Conservation (phyloP, 2,888 invertebrate species). For the Apotomis capreana region DNA sequence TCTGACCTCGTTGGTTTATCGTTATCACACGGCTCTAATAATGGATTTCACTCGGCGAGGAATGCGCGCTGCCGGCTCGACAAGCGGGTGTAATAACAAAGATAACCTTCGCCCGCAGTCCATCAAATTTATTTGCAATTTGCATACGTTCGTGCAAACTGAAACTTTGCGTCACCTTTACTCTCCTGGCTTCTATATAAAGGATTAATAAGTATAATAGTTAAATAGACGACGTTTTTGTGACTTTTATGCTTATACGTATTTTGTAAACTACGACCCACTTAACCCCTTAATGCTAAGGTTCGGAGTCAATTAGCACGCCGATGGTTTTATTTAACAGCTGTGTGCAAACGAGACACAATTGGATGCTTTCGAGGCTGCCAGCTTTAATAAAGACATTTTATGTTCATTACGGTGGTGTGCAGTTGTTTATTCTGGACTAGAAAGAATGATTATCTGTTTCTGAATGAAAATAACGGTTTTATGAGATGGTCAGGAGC, state of each 20-base stretch:
- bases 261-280: constrained; percentile 64
- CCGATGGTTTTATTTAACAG: constrained; percentile 72
- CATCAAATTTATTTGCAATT: constrained; percentile 42
- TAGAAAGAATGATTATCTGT: constrained; percentile 27
- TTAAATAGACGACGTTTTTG: constrained; percentile 51
- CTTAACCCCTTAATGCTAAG: constrained; percentile 72
- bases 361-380: constrained; percentile 64
- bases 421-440: constrained; percentile 52
- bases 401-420: constrained; percentile 59
- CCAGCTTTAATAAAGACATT: constrained; percentile 61
- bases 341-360: constrained; percentile 66
- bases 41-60: constrained; percentile 43
- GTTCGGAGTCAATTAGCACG: constrained; percentile 74
- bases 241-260: constrained; percentile 52
- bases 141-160: constrained; percentile 38
- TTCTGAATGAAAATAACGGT: constrained; percentile 16
- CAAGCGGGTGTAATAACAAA: constrained; percentile 42
- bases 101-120: constrained; percentile 46
- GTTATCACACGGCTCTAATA: constrained; percentile 68
- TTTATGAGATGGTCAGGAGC: constrained; percentile 19
- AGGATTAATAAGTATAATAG: constrained; percentile 51
- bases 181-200: constrained; percentile 45
- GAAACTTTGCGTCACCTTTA: constrained; percentile 26
- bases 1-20: constrained; percentile 82
- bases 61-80: constrained; percentile 36